Evolutionary conservation across 2,888 invertebrate genomes (phyloP), one percentile per base, ranked within the genome.

Genomic region (Mechanitis messenoides): DNA sequence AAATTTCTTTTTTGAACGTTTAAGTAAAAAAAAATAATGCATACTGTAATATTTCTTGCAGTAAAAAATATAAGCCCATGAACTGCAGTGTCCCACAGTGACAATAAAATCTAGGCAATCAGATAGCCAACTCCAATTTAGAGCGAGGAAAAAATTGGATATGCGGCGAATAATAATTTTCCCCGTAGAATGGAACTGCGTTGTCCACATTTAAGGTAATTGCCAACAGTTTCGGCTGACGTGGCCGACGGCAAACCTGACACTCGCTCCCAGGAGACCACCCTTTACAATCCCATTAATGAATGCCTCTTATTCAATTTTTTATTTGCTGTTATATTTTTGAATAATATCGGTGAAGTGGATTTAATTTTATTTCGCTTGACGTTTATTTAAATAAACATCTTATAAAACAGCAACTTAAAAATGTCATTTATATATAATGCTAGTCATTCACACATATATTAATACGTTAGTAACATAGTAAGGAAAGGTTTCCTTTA

Each of bases 141-240:
- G 82, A 78, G 69, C 70, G 71, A 73, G 72, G 78, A 80, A 86
- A 85, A 89, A 87, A 87, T 84, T 84, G 83, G 81, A 80, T 83
- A 84, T 84, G 84, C 84, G 80, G 79, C 83, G 84, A 88, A 89
- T 89, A 86, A 85, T 87, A 84, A 86, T 86, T 83, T 81, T 85
- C 90, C 88, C 87, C 68, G 72, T 71, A 84, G 87, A 85, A 70
- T 79, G 77, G 77, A 76, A 81, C 80, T 83, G 83, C 80, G 86
- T 85, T 89, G 88, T 87, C 87, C 87, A 89, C 86, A 86, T 90
- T 90, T 86, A 87, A 87, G 87, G 85, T 90, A 89, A 90, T 90
- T 89, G 86, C 84, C 78, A 83, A 78, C 86, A 83, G 85, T 89
- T 88, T 82, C 81, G 75, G 85, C 86, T 87, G 88, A 87, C 88